Base-by-base conservation (phyloP, 2,888 invertebrate genomes). In the Andrena marginata region DNA sequence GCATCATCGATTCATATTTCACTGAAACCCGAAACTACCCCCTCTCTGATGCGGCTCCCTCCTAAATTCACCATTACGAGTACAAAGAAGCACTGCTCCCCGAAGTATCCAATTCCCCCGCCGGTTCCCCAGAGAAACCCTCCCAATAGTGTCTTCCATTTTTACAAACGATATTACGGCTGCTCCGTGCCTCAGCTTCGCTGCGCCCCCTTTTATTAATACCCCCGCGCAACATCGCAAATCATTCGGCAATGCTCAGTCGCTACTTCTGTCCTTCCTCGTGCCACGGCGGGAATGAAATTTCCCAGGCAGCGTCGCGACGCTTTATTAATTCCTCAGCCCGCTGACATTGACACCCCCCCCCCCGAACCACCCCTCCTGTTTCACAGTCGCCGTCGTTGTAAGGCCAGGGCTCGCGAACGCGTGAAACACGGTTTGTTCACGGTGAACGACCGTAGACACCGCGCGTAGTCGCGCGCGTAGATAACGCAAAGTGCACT, bases 261-360 rank as follows among this genome's bases (percentile, higher is more conserved):
- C 13, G 35, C 23, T 56, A 48, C 16, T 13, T 31, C 42, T 31
- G 10, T 48, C 6, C 7, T 48, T 63, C 68, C 68, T 60, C 54
- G 33, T 33, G 26, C 48, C 69, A 33, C 29, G 54, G 8, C 54
- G 33, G 69, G 49, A 72, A 73, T 54, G 78, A 80, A 86, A 85
- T 83, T 87, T 84, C 64, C 74, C 82, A 74, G 56, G 59, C 78
- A 80, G 63, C 80, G 77, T 72, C 84, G 74, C 74, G 87, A 86
- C 83, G 87, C 83, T 87, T 87, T 89, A 89, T 90, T 89, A 90
- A 90, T 89, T 90, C 85, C 75, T 78, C 83, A 75, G 72, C 83
- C 56, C 56, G 79, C 56, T 77, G 84, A 70, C 54, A 49, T 48
- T 65, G 70, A 49, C 84, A 48, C 35, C 35, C 29, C 49, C 13